A percentile compares a stretch with the other conserved stretches of the same genome.
These are phyloP conservation scores for Ianthella basta DNA, from an alignment of 37 sponge, comb jelly and placozoan genomes.

Conservation along the genomic window DNA sequence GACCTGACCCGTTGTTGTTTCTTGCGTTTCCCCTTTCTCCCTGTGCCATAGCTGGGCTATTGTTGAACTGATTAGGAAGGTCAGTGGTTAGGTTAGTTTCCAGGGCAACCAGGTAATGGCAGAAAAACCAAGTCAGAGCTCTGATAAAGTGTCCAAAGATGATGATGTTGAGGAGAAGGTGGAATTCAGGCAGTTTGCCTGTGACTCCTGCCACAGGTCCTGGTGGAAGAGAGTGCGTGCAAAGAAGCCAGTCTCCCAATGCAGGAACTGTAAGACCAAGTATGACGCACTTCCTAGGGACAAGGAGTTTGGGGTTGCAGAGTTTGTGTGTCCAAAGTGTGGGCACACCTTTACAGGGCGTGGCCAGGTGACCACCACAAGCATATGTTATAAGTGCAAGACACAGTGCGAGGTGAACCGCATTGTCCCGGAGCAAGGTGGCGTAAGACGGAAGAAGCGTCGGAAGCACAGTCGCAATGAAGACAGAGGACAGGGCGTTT, in stretches of 20 bases:
- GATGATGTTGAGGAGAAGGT: background rate
- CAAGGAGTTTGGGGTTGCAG: conserved; percentile 43
- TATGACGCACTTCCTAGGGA: conserved; percentile 45
- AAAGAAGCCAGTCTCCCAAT: conserved; percentile 39
- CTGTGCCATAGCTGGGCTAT: too few relatives aligned
- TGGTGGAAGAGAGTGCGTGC: conserved; percentile 42
- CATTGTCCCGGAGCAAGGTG: background rate
- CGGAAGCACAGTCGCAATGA: background rate
- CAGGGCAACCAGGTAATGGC: too few relatives aligned
- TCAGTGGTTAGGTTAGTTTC: too few relatives aligned
- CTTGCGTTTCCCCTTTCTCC: too few relatives aligned
- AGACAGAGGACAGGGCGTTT: background rate
- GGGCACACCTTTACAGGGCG: conserved; percentile 4
- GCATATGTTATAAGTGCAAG: conserved; percentile 21
- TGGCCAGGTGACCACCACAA: background rate
- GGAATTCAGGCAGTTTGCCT: conserved; percentile 41
- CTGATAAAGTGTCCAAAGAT: too few relatives aligned
- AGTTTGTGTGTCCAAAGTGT: conserved; percentile 32
- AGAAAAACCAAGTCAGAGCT: too few relatives aligned
- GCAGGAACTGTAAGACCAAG: conserved; percentile 27
- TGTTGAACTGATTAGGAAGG: too few relatives aligned
- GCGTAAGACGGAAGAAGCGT: background rate
- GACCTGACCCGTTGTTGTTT: too few relatives aligned
- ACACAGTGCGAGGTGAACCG: background rate
- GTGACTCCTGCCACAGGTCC: conserved; percentile 16